Conservation (phyloP, 1,140 invertebrate genomes). For the Battus philenor region DNA sequence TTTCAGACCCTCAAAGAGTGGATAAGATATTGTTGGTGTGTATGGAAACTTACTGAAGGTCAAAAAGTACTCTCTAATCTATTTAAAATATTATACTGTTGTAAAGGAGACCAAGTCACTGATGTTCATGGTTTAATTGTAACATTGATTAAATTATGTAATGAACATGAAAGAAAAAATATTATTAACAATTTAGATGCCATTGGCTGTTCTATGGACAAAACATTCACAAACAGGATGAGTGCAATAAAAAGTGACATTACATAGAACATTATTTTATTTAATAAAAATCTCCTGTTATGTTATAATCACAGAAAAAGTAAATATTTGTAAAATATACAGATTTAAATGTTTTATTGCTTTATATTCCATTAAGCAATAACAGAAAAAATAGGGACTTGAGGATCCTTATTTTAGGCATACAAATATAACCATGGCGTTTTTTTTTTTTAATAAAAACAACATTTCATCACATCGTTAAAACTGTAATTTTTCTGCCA, state of each 20-base stretch:
- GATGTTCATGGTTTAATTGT: slow-evolving; percentile 36
- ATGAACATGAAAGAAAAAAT: slow-evolving; percentile 30
- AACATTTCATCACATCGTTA: no score
- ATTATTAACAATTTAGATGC: slow-evolving; percentile 1
- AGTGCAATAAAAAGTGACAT: slow-evolving; percentile 21
- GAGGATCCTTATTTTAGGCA: no score
- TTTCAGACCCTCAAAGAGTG: slow-evolving; percentile 56
- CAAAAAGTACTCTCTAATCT: slow-evolving; percentile 40
- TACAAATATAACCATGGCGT: no score
- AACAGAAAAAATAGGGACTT: no score
- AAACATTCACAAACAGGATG: slow-evolving; percentile 16
- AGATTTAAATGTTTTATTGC: no score
- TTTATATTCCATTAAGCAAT: no score
- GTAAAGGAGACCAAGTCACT: slow-evolving; percentile 25
- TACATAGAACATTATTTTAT: slow-evolving; percentile 10
- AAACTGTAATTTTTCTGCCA: no score
- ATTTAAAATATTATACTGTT: slow-evolving; percentile 45
- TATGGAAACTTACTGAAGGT: slow-evolving; percentile 44
- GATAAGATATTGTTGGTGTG: slow-evolving; percentile 52
- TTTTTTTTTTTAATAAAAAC: no score
- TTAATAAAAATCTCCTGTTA: no score
- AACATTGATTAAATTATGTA: slow-evolving; percentile 40
- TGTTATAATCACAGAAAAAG: no score
- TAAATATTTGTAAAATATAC: no score
- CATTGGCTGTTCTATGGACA: not conserved